Evolutionary conservation across 2,113 vertebrate genomes (phyloP).

Genomic region (Melanotaenia duboulayi): DNA sequence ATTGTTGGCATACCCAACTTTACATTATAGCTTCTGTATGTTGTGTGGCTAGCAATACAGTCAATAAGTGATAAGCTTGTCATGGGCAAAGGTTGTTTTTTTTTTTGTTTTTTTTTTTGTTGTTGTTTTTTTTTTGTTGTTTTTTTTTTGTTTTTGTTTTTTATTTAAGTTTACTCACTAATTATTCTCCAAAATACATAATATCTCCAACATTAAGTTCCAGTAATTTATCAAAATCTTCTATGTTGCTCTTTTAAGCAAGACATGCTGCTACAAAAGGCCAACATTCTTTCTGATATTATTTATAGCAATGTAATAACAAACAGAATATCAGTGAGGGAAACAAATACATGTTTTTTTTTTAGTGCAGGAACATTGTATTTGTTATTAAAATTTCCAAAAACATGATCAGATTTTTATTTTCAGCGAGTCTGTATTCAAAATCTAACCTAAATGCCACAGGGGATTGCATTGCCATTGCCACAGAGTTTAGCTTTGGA

Average conservation of each 20-base stretch:
- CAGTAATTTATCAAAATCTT: too few relatives aligned
- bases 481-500: conserved; percentile 42
- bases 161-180: too few relatives aligned
- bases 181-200: neutral
- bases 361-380: neutral
- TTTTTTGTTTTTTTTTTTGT: too few relatives aligned
- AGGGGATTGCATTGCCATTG: neutral
- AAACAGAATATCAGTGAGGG: neutral
- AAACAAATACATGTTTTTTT: neutral
- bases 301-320: neutral
- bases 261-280: neutral
- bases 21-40: conserved; percentile 34
- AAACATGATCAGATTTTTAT: conserved; percentile 15
- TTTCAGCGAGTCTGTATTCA: conserved; percentile 11
- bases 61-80: neutral
- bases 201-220: neutral
- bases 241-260: neutral
- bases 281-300: neutral
- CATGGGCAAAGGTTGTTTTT: too few relatives aligned
- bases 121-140: too few relatives aligned
- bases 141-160: too few relatives aligned
- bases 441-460: conserved; percentile 29
- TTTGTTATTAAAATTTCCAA: conserved; percentile 16
- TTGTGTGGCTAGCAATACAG: conserved; percentile 21
- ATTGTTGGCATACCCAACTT: conserved; percentile 4